Evolutionary conservation across 1,140 invertebrate species (phyloP), one percentile per base, ranked within the genome.

Genomic region (Glomeris maerens): DNA sequence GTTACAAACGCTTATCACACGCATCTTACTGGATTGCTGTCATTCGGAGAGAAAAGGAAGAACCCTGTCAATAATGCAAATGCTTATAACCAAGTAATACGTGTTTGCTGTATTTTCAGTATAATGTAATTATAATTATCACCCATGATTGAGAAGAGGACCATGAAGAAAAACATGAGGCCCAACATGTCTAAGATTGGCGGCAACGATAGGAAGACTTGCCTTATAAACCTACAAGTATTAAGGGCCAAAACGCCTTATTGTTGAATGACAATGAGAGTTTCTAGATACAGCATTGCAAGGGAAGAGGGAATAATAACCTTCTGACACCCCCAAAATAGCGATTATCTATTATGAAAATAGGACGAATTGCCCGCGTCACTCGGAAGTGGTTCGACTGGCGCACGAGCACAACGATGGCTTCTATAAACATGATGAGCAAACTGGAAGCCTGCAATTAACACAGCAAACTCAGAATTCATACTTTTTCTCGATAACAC

Each of bases 1-100:
- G 91, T 87, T 85, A 93, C n/a, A n/a, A n/a, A n/a, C 91, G 48
- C 85, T 87, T 61, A 92, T 78, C 50, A 93, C 86, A 2, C 84
- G 31, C 17, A 47, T 61, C 66, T 64, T 56, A 69, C 67, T 40
- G 77, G 73, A 66, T 88, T 83, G 55, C 77, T 74, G 27, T 78
- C 71, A 59, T 81, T 75, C 23, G 58, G 53, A 69, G 72, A 45
- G 65, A 91, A 91, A 52, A 92, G 65, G 64, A 84, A 91, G 63
- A 82, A 90, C 2, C 84, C 85, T 66, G 55, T 22, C 60, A 61
- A 52, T n/a, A 56, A 48, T 51, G 21, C 41, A 48, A 42, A 26
- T 29, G 13, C 27, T 1, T 47, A 21, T 27, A 36, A 4, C 36
- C n/a, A 39, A 53, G 28, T 39, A 49, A 10, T 13, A 54, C 26